phyloP scores from a whole-genome alignment of 2,797 vertebrate genomes.

The Crenuchus spilurus region DNA sequence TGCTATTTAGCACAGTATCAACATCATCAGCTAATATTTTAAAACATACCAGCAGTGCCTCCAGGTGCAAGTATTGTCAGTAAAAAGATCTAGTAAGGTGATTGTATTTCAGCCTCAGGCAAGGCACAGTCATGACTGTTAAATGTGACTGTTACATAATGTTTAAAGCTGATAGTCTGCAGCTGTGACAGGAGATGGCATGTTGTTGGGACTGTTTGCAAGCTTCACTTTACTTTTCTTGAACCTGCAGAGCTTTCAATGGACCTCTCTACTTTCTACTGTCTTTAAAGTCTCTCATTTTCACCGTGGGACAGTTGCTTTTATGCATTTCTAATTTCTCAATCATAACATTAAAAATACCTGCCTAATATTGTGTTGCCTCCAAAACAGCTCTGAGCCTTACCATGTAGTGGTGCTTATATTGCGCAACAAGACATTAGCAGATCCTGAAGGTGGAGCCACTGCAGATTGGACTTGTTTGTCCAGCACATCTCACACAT shows the following conservation, averaged over 20 bases:
- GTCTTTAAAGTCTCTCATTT: neutral
- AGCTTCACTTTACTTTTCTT: neutral
- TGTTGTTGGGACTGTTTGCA: neutral
- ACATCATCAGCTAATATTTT: neutral
- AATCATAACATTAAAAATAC: too few species aligned
- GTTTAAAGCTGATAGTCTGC: neutral
- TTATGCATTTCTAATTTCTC: too few species aligned
- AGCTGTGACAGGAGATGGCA: neutral
- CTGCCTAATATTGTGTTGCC: too few species aligned
- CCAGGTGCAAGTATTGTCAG: neutral
- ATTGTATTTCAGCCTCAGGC: neutral
- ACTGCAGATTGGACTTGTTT: too few species aligned
- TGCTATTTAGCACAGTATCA: neutral
- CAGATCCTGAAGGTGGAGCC: too few species aligned
- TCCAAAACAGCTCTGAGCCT: too few species aligned
- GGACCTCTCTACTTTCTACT: neutral
- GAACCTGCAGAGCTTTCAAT: neutral
- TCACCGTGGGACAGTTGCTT: too few species aligned
- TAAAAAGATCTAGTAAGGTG: neutral
- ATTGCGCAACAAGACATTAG: too few species aligned
- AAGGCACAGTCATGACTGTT: constrained; percentile 9
- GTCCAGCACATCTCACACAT: too few species aligned
- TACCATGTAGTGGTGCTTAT: too few species aligned
- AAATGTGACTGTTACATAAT: constrained; percentile 8
- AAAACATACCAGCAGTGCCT: neutral